Evolutionary conservation across 2,797 vertebrate species (phyloP), one percentile per base, ranked within the genome.

Genomic region (Trematomus bernacchii): DNA sequence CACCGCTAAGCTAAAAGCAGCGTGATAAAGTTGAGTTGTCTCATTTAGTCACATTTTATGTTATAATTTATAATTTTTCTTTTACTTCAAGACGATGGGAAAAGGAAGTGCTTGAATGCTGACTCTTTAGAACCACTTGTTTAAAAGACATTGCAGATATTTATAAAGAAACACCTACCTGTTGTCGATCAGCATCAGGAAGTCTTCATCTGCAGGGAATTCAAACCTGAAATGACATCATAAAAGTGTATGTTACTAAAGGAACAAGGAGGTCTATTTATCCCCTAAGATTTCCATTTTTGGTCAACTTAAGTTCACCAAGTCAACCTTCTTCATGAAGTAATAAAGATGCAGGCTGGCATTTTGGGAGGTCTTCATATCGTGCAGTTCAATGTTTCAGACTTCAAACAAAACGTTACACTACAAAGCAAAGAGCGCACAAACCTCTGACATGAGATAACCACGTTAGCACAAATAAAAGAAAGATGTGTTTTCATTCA

Each of bases 151-250:
- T 5, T 33, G 30, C 30, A 33, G 30, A 33, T 33, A 33, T 33
- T 6, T 33, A 33, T 6, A 6, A 19, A 43, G 9, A 40, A n/a
- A 15, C 2, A 37, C 37, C 4, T 18, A 62, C 70, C 52, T 78
- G n/a, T 1, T 6, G 18, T 42, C 43, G 11, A 16, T 51, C 64
- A 42, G 18, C 54, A 4, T 3, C 2, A 11, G 4, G 13, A 12
- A 0, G 46, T 48, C 60, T 54, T 48, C 53, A 65, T 10, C 65
- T 30, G 60, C 65, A 48, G 54, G 19, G 19, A 53, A 6, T 14
- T 21, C 59, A 15, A 11, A 44, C 48, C 67, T 72, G 66, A 63
- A 76, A 81, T 13, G 58, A 68, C 4, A 63, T 2, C 47, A 53
- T 6, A 48, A 61, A 46, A 16, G 15, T 6, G 1, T 18, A 9